These are phyloP conservation scores for Oryctes rhinoceros DNA, from an alignment of 1,140 invertebrate genomes.

Conservation along the genomic window DNA sequence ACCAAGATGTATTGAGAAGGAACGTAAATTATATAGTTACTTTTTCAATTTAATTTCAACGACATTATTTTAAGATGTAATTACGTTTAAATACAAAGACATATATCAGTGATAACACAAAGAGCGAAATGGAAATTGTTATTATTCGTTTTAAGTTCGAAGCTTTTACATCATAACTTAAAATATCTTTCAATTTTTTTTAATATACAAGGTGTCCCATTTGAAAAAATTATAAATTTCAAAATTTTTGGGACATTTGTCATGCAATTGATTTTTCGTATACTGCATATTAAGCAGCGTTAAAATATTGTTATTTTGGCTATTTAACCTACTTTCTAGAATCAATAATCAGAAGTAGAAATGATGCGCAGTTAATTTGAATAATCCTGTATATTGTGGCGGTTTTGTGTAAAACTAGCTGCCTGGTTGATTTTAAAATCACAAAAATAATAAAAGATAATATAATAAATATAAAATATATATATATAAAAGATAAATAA, in stretches of 20 bases:
- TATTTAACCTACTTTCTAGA: neutral
- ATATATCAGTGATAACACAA: neutral
- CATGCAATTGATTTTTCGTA: conserved; percentile 11
- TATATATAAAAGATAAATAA: too few relatives aligned
- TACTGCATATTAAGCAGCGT: neutral
- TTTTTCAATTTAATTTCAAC: conserved; percentile 6
- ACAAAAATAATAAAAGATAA: too few relatives aligned
- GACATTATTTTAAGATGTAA: conserved; percentile 12
- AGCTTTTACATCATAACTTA: neutral
- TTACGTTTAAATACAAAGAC: neutral
- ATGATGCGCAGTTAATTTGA: neutral
- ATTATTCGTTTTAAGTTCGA: neutral
- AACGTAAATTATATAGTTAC: neutral
- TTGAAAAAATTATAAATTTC: neutral
- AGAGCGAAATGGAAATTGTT: neutral
- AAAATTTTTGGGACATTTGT: neutral
- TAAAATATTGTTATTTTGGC: neutral
- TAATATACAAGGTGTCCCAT: neutral
- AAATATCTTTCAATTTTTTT: neutral
- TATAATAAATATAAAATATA: too few relatives aligned
- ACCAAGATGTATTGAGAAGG: neutral
- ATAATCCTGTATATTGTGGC: neutral
- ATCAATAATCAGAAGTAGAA: neutral
- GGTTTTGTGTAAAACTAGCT: too few relatives aligned
- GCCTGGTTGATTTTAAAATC: too few relatives aligned